A percentile compares a stretch with the other conserved stretches of the same genome.
Evolutionary conservation across 2,797 vertebrate species (phyloP).

Genomic region (Merluccius polli): DNA sequence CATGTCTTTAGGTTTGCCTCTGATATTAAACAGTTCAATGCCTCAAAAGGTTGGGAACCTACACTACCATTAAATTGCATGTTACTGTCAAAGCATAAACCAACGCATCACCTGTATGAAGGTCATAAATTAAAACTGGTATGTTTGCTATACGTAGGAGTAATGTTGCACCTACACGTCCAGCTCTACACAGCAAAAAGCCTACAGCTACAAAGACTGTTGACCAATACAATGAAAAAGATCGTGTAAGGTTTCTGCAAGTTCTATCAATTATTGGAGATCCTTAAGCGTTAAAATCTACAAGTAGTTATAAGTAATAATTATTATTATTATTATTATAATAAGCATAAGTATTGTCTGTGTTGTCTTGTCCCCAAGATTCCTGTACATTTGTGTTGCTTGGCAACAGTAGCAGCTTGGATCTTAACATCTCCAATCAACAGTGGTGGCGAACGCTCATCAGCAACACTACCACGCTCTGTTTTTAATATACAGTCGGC

Average conservation of each 20-base stretch:
- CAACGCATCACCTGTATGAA: not conserved
- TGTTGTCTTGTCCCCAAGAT: not conserved
- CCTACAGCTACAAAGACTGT: not conserved
- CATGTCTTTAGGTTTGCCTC: no score
- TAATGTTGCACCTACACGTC: no score
- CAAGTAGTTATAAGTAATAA: no score
- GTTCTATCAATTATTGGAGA: not conserved
- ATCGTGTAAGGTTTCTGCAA: not conserved
- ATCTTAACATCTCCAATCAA: not conserved
- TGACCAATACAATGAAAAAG: not conserved
- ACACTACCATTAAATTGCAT: no score
- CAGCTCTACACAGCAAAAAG: not conserved
- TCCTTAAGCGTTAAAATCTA: not conserved
- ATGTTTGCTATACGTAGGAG: no score
- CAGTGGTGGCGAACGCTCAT: not conserved
- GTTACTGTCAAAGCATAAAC: no score
- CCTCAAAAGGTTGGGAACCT: no score
- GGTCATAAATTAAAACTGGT: not conserved
- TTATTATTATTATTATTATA: no score
- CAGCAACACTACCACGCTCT: not conserved
- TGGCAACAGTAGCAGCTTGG: not conserved
- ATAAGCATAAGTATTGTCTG: no score
- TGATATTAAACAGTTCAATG: no score
- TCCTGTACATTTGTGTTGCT: not conserved
- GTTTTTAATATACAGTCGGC: not conserved